phyloP scores from a whole-genome alignment of 2,113 vertebrate genomes.

The Trichomycterus rosablanca region DNA sequence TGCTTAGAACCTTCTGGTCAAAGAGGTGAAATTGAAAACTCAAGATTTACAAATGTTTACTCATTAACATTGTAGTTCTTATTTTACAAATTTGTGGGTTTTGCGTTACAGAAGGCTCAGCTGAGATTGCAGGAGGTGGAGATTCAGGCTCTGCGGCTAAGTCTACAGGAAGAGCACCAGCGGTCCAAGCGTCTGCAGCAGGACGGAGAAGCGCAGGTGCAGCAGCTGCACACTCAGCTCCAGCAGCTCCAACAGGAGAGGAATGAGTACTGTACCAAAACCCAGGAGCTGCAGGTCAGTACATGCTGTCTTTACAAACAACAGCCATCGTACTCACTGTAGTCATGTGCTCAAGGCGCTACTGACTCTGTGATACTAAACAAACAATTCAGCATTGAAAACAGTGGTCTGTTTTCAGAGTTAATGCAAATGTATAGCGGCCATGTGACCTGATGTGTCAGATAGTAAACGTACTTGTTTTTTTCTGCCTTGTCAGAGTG shows the following conservation, averaged over 20 bases:
- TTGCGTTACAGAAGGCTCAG: slow-evolving; percentile 78
- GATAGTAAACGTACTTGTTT: no score
- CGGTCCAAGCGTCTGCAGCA: slow-evolving; percentile 69
- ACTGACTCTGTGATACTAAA: no score
- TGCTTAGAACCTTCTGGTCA: no score
- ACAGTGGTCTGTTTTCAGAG: no score
- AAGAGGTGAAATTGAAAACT: no score
- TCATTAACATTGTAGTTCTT: no score
- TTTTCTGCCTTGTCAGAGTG: slow-evolving; percentile 65
- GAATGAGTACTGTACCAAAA: slow-evolving; percentile 75
- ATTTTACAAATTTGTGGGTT: no score
- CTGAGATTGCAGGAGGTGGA: slow-evolving; percentile 84
- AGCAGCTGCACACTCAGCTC: slow-evolving; percentile 77
- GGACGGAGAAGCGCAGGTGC: slow-evolving; percentile 70
- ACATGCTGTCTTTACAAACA: background rate
- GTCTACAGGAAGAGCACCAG: slow-evolving; percentile 82
- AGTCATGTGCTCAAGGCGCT: background rate
- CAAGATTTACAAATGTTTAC: no score
- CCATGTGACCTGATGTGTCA: no score
- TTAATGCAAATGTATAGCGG: no score
- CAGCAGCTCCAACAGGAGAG: slow-evolving; percentile 77
- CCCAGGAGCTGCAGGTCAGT: slow-evolving; percentile 55
- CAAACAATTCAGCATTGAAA: no score
- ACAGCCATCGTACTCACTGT: background rate
- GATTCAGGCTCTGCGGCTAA: slow-evolving; percentile 75